Evolutionary conservation across 2,797 vertebrate genomes (phyloP).

Genomic region (Hydrophis major): DNA sequence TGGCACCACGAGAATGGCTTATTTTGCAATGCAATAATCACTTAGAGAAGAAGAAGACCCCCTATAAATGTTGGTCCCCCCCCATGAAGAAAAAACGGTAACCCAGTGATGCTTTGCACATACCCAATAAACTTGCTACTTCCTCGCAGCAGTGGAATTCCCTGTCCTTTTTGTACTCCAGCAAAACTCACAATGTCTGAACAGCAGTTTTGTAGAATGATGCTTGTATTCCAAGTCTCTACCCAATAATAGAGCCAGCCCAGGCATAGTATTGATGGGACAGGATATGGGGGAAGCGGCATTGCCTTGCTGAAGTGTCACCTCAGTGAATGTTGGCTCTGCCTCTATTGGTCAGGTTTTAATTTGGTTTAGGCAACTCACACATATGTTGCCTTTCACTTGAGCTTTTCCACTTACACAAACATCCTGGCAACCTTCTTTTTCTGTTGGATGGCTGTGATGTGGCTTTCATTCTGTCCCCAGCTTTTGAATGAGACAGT

Average conservation of each 20-base stretch:
- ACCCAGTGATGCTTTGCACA: not conserved
- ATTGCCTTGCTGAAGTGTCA: not conserved
- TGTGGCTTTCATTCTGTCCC: not conserved
- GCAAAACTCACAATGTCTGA: not conserved
- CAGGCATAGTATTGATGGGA: not conserved
- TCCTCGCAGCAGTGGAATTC: not conserved
- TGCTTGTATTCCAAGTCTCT: not conserved
- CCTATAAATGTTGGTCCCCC: not conserved
- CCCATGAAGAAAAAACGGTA: not conserved
- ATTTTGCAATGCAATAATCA: not conserved
- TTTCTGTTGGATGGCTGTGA: not conserved
- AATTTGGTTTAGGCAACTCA: not conserved
- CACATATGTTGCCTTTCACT: not conserved
- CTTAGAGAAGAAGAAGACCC: not conserved
- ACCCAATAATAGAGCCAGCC: not conserved
- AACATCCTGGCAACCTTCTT: not conserved
- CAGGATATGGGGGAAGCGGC: not conserved
- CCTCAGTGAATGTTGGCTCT: not conserved
- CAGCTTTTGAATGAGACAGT: not conserved
- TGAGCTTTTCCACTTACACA: not conserved
- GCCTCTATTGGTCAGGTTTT: not conserved
- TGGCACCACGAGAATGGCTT: not conserved
- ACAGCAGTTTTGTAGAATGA: not conserved
- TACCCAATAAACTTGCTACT: not conserved
- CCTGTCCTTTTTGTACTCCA: not conserved